Conservation (phyloP, 2,888 invertebrate genomes). For the Dynastes maya region DNA sequence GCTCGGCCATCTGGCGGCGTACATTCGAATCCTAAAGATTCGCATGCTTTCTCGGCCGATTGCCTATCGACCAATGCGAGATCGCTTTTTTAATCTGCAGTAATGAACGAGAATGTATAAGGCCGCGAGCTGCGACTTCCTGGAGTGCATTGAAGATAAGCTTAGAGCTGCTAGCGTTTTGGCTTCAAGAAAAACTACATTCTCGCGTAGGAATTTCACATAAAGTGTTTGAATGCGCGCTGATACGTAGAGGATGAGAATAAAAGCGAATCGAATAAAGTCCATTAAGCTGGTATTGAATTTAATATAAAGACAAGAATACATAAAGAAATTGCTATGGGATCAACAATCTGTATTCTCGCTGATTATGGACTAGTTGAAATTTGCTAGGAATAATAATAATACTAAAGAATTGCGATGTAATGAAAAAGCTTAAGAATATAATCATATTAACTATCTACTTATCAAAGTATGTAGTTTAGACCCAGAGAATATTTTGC, state of each 20-base stretch:
- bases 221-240: not conserved
- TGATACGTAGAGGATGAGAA: not conserved
- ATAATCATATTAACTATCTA: no score
- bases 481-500: no score
- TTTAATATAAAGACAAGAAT: no score
- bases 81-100: slow-evolving; percentile 26
- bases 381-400: no score
- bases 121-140: not conserved
- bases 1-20: slow-evolving; percentile 18
- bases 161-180: slow-evolving; percentile 3
- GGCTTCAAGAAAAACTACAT: slow-evolving; percentile 3
- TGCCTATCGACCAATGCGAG: slow-evolving; percentile 18
- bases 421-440: no score
- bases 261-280: not conserved
- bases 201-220: not conserved
- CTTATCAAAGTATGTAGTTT: no score
- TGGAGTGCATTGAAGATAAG: slow-evolving; percentile 13
- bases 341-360: no score
- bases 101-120: slow-evolving; percentile 14
- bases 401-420: no score
- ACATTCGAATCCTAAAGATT: slow-evolving; percentile 1
- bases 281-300: no score
- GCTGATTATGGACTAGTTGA: no score
- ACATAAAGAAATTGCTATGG: no score
- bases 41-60: slow-evolving; percentile 5